These are phyloP conservation scores for Myripristis murdjan DNA, from an alignment of 2,797 vertebrate species.

Conservation along the genomic window DNA sequence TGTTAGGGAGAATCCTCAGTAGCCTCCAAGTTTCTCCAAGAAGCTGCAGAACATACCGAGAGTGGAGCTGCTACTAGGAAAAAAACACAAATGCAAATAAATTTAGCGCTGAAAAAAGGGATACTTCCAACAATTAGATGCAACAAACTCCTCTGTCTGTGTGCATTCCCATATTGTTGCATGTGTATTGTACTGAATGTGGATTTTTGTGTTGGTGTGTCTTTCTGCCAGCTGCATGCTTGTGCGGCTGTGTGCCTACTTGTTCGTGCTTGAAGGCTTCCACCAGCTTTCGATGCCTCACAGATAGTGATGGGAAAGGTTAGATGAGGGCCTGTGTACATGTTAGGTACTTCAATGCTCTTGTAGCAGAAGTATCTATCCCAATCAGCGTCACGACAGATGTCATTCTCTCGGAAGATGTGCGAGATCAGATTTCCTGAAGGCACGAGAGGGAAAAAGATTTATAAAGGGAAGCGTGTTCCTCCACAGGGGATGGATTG, in stretches of 20 bases:
- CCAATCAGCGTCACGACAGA: constrained; percentile 82
- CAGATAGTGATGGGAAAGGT: constrained; percentile 91
- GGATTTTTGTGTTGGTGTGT: background rate
- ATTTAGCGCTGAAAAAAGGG: background rate
- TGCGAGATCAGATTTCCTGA: constrained; percentile 92
- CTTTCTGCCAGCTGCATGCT: background rate
- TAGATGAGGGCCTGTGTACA: constrained; percentile 89
- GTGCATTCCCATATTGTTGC: background rate
- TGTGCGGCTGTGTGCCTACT: constrained; percentile 81
- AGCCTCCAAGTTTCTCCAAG: constrained; percentile 91
- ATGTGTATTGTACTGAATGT: background rate
- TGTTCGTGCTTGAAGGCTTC: constrained; percentile 94
- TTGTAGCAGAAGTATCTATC: constrained; percentile 88
- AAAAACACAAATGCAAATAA: constrained; percentile 59
- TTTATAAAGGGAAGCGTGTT: background rate
- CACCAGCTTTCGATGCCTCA: constrained; percentile 89
- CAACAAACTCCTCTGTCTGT: no score
- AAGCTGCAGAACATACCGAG: constrained; percentile 93
- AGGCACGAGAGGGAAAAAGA: background rate
- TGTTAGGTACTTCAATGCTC: constrained; percentile 86
- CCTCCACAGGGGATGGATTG: background rate
- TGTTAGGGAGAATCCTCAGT: constrained; percentile 91
- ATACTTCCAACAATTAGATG: background rate
- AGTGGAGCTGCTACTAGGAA: constrained; percentile 94
- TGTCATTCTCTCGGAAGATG: constrained; percentile 88